A percentile compares a stretch with the other conserved stretches of the same genome.
These are phyloP conservation scores for Ryuthela nishihirai DNA, from an alignment of 2,888 invertebrate species.

Conservation along the genomic window DNA sequence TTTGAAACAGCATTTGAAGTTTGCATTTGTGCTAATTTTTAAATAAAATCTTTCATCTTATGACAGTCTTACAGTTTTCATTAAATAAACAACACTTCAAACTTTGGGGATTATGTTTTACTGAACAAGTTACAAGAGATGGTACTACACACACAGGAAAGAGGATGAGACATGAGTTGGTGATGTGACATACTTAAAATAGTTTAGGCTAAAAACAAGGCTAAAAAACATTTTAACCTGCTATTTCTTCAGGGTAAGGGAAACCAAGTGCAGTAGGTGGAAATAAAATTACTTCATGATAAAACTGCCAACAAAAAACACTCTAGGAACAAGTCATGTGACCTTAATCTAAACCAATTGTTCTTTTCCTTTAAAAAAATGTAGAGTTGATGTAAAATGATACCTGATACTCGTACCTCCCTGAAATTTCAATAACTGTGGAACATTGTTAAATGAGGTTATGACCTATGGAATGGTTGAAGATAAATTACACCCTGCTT, in stretches of 20 bases:
- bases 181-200: conserved; percentile 4
- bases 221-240: conserved; percentile 3
- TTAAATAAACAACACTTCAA: background rate
- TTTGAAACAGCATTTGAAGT: too few relatives aligned
- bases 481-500: conserved; percentile 28
- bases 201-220: conserved; percentile 9
- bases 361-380: conserved; percentile 14
- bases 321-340: conserved; percentile 27
- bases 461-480: conserved; percentile 8
- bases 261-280: conserved; percentile 19
- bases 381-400: conserved; percentile 18
- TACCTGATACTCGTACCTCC: conserved; percentile 22
- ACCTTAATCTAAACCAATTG: conserved; percentile 19
- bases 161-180: conserved; percentile 1
- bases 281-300: conserved; percentile 8
- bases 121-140: conserved; percentile 12
- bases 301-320: conserved; percentile 2
- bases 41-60: too few relatives aligned
- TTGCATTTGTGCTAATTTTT: too few relatives aligned
- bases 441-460: conserved; percentile 16
- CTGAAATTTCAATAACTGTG: conserved; percentile 34
- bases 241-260: background rate
- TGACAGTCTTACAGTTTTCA: too few relatives aligned
- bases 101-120: conserved; percentile 6
- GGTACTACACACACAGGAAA: conserved; percentile 8